Conservation (phyloP, 1,140 invertebrate genomes). For the Hypothenemus hampei region DNA sequence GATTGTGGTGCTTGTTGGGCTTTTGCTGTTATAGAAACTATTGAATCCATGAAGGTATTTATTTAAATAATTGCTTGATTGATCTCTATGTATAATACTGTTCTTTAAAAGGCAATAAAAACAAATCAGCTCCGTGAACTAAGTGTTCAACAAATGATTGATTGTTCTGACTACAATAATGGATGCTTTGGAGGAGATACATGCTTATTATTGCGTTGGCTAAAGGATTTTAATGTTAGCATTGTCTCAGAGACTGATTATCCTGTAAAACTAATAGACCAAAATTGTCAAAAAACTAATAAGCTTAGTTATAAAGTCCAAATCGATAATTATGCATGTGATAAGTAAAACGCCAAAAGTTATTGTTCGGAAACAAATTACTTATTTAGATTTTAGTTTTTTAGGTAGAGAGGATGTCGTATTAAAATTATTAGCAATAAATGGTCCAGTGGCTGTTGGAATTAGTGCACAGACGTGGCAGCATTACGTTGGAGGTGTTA, state of each 20-base stretch:
- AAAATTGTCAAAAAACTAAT: slow-evolving; percentile 50
- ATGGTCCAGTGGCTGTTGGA: slow-evolving; percentile 73
- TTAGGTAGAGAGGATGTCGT: slow-evolving; percentile 63
- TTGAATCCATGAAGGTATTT: slow-evolving; percentile 64
- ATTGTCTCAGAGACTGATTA: slow-evolving; percentile 60
- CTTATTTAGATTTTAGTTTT: slow-evolving; percentile 50
- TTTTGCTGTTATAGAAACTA: slow-evolving; percentile 70
- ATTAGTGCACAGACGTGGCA: slow-evolving; percentile 85
- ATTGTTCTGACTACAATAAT: slow-evolving; percentile 71
- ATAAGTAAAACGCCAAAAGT: slow-evolving; percentile 46
- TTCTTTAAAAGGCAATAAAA: slow-evolving; percentile 52
- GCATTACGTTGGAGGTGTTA: slow-evolving; percentile 80
- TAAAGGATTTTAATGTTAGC: slow-evolving; percentile 54
- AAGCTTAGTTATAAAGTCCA: slow-evolving; percentile 34
- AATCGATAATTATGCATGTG: slow-evolving; percentile 47
- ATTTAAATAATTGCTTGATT: not conserved
- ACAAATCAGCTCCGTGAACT: slow-evolving; percentile 56
- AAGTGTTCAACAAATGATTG: slow-evolving; percentile 81
- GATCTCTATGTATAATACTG: not conserved
- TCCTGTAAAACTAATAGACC: slow-evolving; percentile 57
- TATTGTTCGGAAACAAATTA: not conserved
- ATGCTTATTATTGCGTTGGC: slow-evolving; percentile 69
- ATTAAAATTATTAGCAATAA: slow-evolving; percentile 55
- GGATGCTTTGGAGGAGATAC: slow-evolving; percentile 81
- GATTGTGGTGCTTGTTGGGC: slow-evolving; percentile 85